These are phyloP conservation scores for Amblyopsis rosae DNA, from an alignment of 2,113 vertebrate species.

Conservation along the genomic window DNA sequence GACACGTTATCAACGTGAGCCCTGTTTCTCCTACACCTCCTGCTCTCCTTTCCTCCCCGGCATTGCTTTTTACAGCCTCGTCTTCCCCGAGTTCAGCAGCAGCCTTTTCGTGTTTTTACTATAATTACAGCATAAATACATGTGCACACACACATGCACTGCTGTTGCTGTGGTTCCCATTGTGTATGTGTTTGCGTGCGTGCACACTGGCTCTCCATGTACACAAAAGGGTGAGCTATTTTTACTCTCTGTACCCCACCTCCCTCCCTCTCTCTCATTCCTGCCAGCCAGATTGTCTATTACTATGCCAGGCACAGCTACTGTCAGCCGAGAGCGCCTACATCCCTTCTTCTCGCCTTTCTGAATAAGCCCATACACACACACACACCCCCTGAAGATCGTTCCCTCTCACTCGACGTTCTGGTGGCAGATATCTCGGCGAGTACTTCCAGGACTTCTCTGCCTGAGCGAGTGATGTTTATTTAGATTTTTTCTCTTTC, in stretches of 20 bases:
- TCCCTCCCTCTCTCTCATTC: constrained; percentile 47
- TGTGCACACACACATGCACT: constrained; percentile 18
- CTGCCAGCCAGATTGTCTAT: constrained; percentile 67
- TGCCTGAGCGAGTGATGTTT: background rate
- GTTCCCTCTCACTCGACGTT: constrained; percentile 35
- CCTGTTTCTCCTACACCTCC: constrained; percentile 3
- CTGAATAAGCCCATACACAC: constrained; percentile 20
- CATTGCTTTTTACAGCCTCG: constrained; percentile 76
- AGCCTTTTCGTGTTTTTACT: constrained; percentile 76
- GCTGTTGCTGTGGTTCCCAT: constrained; percentile 3
- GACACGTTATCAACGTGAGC: background rate
- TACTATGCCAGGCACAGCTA: constrained; percentile 73
- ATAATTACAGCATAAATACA: constrained; percentile 66
- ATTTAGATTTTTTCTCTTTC: background rate
- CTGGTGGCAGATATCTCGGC: constrained; percentile 13
- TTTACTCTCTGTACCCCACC: constrained; percentile 57
- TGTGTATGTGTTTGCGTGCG: constrained; percentile 19
- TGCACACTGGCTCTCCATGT: constrained; percentile 53
- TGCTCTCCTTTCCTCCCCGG: constrained; percentile 43
- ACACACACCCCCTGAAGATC: constrained; percentile 25
- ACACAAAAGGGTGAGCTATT: constrained; percentile 76
- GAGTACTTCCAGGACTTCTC: constrained; percentile 14
- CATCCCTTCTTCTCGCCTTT: constrained; percentile 33
- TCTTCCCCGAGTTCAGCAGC: constrained; percentile 73
- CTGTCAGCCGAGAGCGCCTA: constrained; percentile 66